Conservation (phyloP, 2,888 invertebrate species). For the Campoplex capitator region DNA sequence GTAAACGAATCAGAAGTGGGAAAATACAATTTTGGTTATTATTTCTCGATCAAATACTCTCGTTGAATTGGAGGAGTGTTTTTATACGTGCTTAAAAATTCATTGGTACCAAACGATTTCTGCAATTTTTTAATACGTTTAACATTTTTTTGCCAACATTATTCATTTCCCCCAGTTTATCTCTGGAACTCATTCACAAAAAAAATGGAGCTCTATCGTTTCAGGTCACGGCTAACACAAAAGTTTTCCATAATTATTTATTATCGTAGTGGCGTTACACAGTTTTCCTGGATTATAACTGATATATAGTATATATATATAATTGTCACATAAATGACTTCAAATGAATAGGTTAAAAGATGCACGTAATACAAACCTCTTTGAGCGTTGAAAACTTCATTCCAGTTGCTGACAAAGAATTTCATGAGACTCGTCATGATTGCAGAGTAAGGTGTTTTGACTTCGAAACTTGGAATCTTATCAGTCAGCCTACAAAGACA, state of each 20-base stretch:
- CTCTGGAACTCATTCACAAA: background rate
- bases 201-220: background rate
- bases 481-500: conserved; percentile 58
- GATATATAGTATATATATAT: background rate
- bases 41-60: background rate
- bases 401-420: conserved; percentile 86
- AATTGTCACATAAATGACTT: background rate
- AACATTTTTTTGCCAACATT: background rate
- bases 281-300: background rate
- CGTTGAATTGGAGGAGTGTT: background rate
- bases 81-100: background rate
- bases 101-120: background rate
- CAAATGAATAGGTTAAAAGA: background rate
- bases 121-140: background rate
- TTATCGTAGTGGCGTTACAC: background rate
- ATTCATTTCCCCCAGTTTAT: background rate
- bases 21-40: background rate
- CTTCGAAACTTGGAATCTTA: conserved; percentile 46
- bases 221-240: background rate
- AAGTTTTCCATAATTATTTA: background rate
- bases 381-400: conserved; percentile 85
- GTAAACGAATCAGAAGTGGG: background rate
- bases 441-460: conserved; percentile 59
- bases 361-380: conserved; percentile 83
- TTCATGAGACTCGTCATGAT: conserved; percentile 85